Base-by-base conservation (phyloP, 2,888 invertebrate genomes). In the Papilio elwesi region DNA sequence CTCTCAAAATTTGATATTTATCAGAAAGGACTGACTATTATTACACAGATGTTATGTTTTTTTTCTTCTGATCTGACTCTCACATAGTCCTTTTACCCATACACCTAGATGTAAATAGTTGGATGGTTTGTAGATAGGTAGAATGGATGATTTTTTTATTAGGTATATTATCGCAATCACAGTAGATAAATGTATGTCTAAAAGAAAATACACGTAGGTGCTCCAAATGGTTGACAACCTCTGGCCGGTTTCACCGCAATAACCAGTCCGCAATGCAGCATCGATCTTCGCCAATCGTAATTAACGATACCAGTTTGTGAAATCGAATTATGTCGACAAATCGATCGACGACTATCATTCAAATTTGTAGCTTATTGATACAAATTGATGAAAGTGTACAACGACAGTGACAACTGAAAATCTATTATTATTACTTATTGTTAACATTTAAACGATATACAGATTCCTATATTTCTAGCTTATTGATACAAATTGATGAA, bases 321-420 rank as follows among this genome's bases (percentile, higher is more conserved):
- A 91, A 90, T 89, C 87, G 86, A 88, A 89, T 89, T 88, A 90
- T 86, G 85, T 87, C 86, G 84, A 88, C 88, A 87, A 90, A 89
- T 89, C 83, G 84, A 83, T 87, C 83, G 75, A 79, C 78, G 79
- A 81, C 81, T 81, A 88, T 88, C 85, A 79, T 78, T 88, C 86
- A 85, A 81, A 81, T 76, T 76, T 76, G 78, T 79, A 73, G 78
- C 74, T 76, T 82, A 79, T 80, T 80, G 76, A 81, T 81, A 75
- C 76, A 76, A 76, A 82, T 82, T 83, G 81, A 82, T 84, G 70
- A 77, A 75, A 69, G 75, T 78, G 76, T 77, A 76, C 77, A 80
- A 78, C 69, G 71, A 48, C 66, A 78, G 76, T 76, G 78, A 79
- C 76, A 76, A 70, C 49, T 74, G 38, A 78, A 78, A 78, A 81